Evolutionary conservation across 1,140 invertebrate genomes (phyloP).

Genomic region (Solen grandis): DNA sequence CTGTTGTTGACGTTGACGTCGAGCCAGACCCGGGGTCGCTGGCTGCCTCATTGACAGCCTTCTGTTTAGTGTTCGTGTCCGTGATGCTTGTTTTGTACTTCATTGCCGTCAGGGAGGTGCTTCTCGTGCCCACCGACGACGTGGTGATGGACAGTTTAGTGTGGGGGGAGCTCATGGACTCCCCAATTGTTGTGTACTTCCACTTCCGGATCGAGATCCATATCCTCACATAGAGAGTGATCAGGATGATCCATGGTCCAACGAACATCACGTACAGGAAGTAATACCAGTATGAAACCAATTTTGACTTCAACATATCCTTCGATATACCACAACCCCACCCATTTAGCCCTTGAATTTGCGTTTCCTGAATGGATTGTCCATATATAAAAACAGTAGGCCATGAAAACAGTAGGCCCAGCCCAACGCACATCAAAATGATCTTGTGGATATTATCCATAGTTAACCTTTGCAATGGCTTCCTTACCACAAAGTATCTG

Average conservation of each 20-base stretch:
- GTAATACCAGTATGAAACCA: background rate
- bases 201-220: background rate
- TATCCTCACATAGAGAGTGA: background rate
- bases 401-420: background rate
- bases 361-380: background rate
- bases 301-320: background rate
- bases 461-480: background rate
- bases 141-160: background rate
- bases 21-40: background rate
- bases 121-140: background rate
- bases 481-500: background rate
- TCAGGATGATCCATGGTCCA: background rate
- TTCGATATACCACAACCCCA: background rate
- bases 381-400: background rate
- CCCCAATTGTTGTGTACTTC: background rate
- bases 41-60: background rate
- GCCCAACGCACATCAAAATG: background rate
- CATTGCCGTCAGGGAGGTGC: background rate
- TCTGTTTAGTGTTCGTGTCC: background rate
- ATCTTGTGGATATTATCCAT: background rate
- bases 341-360: background rate
- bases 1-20: background rate
- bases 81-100: background rate
- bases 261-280: background rate
- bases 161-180: background rate